phyloP scores from a whole-genome alignment of 2,797 vertebrate species.

The Argyrosomus regius region DNA sequence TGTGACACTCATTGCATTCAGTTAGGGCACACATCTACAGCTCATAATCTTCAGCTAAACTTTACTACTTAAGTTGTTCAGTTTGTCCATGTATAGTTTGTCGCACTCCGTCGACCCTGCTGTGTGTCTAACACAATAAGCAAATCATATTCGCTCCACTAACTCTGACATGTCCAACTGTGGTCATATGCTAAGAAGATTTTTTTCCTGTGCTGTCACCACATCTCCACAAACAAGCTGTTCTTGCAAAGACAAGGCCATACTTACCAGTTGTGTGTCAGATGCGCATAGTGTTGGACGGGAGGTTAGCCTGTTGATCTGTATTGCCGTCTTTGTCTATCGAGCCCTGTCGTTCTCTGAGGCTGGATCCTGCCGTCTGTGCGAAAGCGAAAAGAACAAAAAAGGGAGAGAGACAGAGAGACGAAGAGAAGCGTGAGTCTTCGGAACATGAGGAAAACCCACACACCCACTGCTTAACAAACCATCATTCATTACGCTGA shows the following conservation, averaged over 20 bases:
- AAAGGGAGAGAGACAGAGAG: slow-evolving; percentile 1
- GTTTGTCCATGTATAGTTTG: not conserved
- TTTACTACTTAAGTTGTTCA: not conserved
- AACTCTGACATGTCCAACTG: not conserved
- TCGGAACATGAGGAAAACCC: slow-evolving; percentile 49
- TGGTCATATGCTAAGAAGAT: not conserved
- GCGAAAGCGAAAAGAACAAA: slow-evolving; percentile 25
- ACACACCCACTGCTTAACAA: slow-evolving; percentile 24
- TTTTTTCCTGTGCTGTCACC: not conserved
- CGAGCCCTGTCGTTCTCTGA: slow-evolving; percentile 40
- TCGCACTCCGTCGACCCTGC: not conserved
- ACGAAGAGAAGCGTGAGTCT: slow-evolving; percentile 31
- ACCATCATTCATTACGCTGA: not conserved
- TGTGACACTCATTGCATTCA: too few species aligned
- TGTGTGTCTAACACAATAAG: not conserved
- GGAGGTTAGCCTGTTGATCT: slow-evolving; percentile 42
- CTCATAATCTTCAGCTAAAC: not conserved
- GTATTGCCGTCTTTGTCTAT: slow-evolving; percentile 37
- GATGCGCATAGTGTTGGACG: slow-evolving; percentile 71
- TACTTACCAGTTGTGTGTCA: slow-evolving; percentile 78
- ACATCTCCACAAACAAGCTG: not conserved
- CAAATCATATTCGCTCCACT: not conserved
- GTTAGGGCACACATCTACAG: not conserved
- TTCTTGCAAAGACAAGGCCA: not conserved
- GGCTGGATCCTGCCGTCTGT: slow-evolving; percentile 49